Base-by-base conservation (phyloP, 2,797 vertebrate species). In the Hypotaenidia okinawae region DNA sequence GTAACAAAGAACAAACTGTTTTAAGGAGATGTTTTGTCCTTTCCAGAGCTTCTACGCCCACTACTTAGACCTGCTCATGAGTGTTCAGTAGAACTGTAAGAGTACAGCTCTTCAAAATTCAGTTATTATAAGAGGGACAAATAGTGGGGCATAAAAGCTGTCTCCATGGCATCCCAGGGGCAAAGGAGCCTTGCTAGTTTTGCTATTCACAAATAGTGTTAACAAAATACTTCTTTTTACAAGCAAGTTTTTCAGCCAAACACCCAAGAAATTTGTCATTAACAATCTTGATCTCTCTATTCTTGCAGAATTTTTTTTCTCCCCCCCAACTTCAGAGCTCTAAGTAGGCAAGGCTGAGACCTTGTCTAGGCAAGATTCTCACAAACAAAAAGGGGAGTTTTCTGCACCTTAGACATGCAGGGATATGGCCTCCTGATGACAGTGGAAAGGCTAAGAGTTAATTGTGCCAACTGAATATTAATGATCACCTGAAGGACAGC, bases 201-300 rank as follows among this genome's bases (percentile, higher is more conserved):
- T 96, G 82, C 75, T 92, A 91, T 87, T 97, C 84, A 92, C 51
- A 95, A 94, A 86, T 52, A 54, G 51, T 94, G 61, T 27, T 57
- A 91, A 94, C 64, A 80, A 85, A 94, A 17, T 49, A 58, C 11
- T 9, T 47, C 84, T 84, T 7, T 62, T 37, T 7, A 32, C 16
- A 39, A 22, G 30, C 30, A 79, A 52, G n/a, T 10, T 94, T 92
- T 84, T 67, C 74, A 92, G 62, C 33, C 33, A 86, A 92, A 64
- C 35, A 78, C 78, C 28, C 76, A n/a, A 35, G 54, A 88, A 62
- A 84, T 87, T 89, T 90, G 45, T 89, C 79, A 84, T 94, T 95
- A 92, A 32, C 57, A 77, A 93, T 75, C 61, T 75, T 89, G 49
- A 79, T 66, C 22, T 90, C 76, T 84, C 76, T 84, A 82, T 95